Evolutionary conservation across 2,888 invertebrate genomes (phyloP).

Genomic region (Ecliptopera silaceata): DNA sequence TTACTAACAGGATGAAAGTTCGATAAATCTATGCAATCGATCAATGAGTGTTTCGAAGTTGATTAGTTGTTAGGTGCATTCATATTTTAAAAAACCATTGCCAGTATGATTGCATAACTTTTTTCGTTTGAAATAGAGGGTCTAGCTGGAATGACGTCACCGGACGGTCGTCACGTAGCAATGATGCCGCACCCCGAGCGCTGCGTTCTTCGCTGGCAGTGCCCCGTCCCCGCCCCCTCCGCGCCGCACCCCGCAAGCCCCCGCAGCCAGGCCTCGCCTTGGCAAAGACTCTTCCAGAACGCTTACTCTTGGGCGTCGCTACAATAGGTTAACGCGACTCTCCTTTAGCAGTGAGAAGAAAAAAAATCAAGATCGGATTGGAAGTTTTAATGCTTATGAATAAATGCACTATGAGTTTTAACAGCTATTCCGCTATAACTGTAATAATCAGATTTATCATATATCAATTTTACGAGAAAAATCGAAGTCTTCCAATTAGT

Average conservation of each 20-base stretch:
- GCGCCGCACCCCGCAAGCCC: slow-evolving; percentile 66
- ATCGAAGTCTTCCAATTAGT: too few relatives aligned
- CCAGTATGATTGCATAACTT: too few relatives aligned
- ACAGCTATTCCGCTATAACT: too few relatives aligned
- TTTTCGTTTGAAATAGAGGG: slow-evolving; percentile 81
- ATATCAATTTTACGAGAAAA: too few relatives aligned
- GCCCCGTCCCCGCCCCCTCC: slow-evolving; percentile 84
- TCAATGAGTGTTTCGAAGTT: too few relatives aligned
- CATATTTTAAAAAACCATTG: too few relatives aligned
- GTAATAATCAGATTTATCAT: too few relatives aligned
- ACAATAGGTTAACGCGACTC: slow-evolving; percentile 34
- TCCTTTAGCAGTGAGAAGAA: neutral
- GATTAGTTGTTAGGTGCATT: too few relatives aligned
- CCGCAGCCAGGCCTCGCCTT: slow-evolving; percentile 88
- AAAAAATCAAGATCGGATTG: neutral
- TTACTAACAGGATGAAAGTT: too few relatives aligned
- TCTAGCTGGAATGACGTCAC: slow-evolving; percentile 94
- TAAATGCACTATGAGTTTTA: too few relatives aligned
- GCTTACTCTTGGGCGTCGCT: slow-evolving; percentile 88
- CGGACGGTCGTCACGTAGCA: slow-evolving; percentile 96
- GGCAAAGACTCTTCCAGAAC: slow-evolving; percentile 96
- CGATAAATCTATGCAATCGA: too few relatives aligned
- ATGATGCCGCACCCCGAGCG: slow-evolving; percentile 99
- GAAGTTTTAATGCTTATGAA: neutral
- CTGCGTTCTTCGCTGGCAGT: slow-evolving; percentile 94